A percentile compares a stretch with the other conserved stretches of the same genome.
Conservation (phyloP, 2,888 invertebrate species). For the Notocelia uddmanniana region DNA sequence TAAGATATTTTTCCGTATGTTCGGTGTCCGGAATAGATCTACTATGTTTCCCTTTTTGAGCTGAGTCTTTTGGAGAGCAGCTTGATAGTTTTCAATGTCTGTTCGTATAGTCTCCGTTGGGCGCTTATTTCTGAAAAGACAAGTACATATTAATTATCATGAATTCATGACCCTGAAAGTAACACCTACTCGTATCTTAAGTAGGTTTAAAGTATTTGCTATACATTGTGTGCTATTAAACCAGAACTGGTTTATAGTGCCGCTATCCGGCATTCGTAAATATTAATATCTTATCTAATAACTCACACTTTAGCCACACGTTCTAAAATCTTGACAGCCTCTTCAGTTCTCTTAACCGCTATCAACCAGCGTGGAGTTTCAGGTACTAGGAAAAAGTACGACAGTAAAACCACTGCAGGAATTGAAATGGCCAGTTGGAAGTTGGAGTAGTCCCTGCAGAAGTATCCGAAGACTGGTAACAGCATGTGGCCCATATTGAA, state of each 20-base stretch:
- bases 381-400: slow-evolving; percentile 89
- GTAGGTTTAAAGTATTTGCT: not conserved
- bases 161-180: too few relatives aligned
- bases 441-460: slow-evolving; percentile 87
- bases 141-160: slow-evolving; percentile 20
- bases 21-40: slow-evolving; percentile 90
- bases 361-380: slow-evolving; percentile 94
- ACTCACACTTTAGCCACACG: slow-evolving; percentile 87
- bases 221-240: not conserved
- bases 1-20: slow-evolving; percentile 89
- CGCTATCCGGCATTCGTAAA: slow-evolving; percentile 8
- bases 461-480: slow-evolving; percentile 87
- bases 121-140: slow-evolving; percentile 76
- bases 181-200: too few relatives aligned
- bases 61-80: slow-evolving; percentile 63
- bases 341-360: slow-evolving; percentile 88
- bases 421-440: slow-evolving; percentile 89
- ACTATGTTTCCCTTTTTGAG: slow-evolving; percentile 83
- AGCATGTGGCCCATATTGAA: slow-evolving; percentile 89
- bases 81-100: slow-evolving; percentile 71
- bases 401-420: slow-evolving; percentile 84
- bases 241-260: not conserved
- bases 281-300: slow-evolving; percentile 31
- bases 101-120: slow-evolving; percentile 76
- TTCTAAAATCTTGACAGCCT: slow-evolving; percentile 87